These are phyloP conservation scores for Megalopta genalis DNA, from an alignment of 1,140 invertebrate genomes.

Conservation along the genomic window DNA sequence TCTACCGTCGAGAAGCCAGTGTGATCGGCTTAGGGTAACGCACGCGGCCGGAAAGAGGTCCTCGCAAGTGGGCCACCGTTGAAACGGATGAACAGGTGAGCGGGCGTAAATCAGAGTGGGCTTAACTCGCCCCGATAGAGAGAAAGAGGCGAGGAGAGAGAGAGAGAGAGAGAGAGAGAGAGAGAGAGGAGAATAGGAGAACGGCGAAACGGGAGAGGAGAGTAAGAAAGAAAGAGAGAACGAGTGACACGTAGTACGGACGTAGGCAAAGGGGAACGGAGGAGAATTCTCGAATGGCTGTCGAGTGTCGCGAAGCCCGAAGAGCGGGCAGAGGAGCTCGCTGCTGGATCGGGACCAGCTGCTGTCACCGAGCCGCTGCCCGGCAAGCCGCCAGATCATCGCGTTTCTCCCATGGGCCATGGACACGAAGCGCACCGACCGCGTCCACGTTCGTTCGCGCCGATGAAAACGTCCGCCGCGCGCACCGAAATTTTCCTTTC, in stretches of 20 bases:
- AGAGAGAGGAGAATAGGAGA: background rate
- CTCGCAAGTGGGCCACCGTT: constrained; percentile 68
- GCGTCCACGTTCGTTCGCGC: constrained; percentile 5
- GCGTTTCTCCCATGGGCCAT: constrained; percentile 16
- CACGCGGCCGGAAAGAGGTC: constrained; percentile 58
- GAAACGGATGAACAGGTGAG: constrained; percentile 73
- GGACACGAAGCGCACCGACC: background rate
- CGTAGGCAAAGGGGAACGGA: constrained; percentile 21
- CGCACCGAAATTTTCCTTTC: constrained; percentile 2
- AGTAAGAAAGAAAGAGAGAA: constrained; percentile 7
- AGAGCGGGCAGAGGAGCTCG: constrained; percentile 28
- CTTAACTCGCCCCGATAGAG: constrained; percentile 30
- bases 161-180: background rate
- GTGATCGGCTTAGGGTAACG: constrained; percentile 18
- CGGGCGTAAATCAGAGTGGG: constrained; percentile 70
- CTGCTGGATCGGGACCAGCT: constrained; percentile 64
- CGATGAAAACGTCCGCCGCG: background rate
- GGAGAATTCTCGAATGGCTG: constrained; percentile 32
- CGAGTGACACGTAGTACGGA: constrained; percentile 25
- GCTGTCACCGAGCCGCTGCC: constrained; percentile 61
- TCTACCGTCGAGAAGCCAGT: background rate
- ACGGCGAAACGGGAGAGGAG: background rate
- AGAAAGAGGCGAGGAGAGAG: background rate
- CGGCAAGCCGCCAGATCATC: constrained; percentile 57
- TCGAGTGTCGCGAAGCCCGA: constrained; percentile 6